phyloP scores from a whole-genome alignment of 2,888 invertebrate genomes.

The Melitaea athalia region DNA sequence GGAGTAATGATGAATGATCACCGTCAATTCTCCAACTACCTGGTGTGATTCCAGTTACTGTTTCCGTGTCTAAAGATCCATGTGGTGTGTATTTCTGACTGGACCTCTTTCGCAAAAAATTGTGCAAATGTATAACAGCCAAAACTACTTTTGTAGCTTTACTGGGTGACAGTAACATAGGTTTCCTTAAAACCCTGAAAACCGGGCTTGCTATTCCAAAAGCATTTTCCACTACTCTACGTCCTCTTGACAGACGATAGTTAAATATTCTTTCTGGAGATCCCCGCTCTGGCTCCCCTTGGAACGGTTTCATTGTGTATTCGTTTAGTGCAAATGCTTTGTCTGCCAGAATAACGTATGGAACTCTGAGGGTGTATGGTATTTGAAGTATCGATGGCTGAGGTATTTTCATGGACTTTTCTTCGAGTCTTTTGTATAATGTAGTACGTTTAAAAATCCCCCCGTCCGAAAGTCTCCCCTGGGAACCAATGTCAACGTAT shows the following conservation, averaged over 20 bases:
- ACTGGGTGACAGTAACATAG: conserved; percentile 28
- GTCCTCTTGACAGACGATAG: conserved; percentile 43
- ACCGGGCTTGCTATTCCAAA: conserved; percentile 40
- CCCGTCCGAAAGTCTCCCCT: neutral
- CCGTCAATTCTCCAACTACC: conserved; percentile 43
- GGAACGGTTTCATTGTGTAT: conserved; percentile 44
- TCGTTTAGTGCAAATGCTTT: conserved; percentile 42
- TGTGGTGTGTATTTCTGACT: conserved; percentile 22
- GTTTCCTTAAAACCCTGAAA: conserved; percentile 32
- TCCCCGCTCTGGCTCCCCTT: conserved; percentile 38
- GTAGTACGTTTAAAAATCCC: no score
- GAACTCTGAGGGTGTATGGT: conserved; percentile 28
- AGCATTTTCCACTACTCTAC: conserved; percentile 45
- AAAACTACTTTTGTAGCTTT: conserved; percentile 30
- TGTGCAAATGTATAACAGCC: conserved; percentile 30
- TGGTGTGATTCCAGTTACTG: conserved; percentile 20
- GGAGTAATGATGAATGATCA: conserved; percentile 34
- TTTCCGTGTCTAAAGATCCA: conserved; percentile 22
- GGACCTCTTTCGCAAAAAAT: conserved; percentile 24
- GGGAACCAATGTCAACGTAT: conserved; percentile 29
- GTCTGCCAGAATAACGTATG: conserved; percentile 42
- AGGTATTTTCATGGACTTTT: no score
- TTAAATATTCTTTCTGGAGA: conserved; percentile 47
- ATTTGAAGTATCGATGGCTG: no score
- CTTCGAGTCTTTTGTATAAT: no score